phyloP scores from a whole-genome alignment of 2,113 vertebrate species.

The Cyprinus carpio region DNA sequence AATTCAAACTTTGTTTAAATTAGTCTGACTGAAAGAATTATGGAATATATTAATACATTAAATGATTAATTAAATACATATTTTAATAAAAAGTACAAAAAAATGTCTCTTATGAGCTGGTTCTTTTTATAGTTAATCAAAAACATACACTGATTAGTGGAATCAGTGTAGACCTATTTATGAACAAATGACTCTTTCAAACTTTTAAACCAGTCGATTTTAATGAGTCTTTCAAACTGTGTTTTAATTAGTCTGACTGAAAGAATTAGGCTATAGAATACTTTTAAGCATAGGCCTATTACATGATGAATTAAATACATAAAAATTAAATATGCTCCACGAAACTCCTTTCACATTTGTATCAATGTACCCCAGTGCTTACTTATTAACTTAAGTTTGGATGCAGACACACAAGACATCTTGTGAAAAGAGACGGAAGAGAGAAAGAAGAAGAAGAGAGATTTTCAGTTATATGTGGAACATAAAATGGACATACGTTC shows the following conservation, averaged over 20 bases:
- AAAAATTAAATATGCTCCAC: background rate
- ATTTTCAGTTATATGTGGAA: background rate
- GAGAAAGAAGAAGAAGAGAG: background rate
- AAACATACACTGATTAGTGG: background rate
- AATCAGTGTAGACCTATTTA: background rate
- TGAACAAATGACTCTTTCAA: background rate
- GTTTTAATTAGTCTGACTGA: background rate
- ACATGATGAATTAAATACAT: background rate
- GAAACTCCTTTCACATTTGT: background rate
- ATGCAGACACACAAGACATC: background rate
- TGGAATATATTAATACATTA: background rate
- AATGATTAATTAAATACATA: background rate
- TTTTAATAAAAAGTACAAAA: background rate
- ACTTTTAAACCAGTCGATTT: background rate
- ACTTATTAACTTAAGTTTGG: background rate
- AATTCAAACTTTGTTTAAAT: too few relatives aligned
- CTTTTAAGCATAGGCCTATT: background rate
- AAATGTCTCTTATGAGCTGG: background rate
- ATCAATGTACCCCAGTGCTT: background rate
- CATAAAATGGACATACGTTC: background rate
- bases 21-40: too few relatives aligned
- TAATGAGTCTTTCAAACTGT: background rate
- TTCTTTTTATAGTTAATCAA: background rate
- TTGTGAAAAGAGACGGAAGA: background rate
- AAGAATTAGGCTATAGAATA: background rate